Conservation (phyloP, 2,113 vertebrate genomes). For the Vidua macroura region DNA sequence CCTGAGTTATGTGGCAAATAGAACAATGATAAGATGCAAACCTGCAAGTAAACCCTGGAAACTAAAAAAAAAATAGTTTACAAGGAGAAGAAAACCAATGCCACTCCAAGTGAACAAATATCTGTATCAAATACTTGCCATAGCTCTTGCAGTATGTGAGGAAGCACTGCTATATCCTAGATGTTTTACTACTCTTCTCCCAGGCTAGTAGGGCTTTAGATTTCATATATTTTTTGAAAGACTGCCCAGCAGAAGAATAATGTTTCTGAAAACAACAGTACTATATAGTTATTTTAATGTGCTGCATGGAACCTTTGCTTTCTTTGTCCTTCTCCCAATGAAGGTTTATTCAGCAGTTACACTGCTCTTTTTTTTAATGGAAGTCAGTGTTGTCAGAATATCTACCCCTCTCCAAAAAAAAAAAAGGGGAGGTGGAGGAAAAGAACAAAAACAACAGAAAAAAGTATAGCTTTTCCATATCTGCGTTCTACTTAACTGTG, state of each 20-base stretch:
- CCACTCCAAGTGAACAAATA: not conserved
- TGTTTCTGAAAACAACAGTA: not conserved
- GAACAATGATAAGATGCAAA: slow-evolving; percentile 6
- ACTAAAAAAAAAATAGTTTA: not conserved
- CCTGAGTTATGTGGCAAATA: not conserved
- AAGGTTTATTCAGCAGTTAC: not conserved
- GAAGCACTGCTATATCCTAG: not conserved
- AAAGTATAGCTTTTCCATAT: not conserved
- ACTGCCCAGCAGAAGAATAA: not conserved
- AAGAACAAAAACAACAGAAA: not conserved
- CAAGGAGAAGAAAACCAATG: not conserved
- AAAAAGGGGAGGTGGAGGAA: not conserved
- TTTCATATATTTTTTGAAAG: not conserved
- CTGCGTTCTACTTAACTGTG: not conserved
- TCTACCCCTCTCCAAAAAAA: not conserved
- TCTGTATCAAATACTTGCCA: not conserved
- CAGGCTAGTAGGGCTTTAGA: not conserved
- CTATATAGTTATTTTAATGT: not conserved
- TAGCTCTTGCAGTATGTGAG: not conserved
- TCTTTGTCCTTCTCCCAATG: not conserved
- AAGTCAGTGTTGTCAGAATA: not conserved
- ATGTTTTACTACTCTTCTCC: not conserved
- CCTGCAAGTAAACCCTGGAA: not conserved
- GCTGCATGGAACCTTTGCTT: not conserved
- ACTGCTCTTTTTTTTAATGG: not conserved